Conservation (phyloP, 2,797 vertebrate species). For the Neosilurus mollespiculum region DNA sequence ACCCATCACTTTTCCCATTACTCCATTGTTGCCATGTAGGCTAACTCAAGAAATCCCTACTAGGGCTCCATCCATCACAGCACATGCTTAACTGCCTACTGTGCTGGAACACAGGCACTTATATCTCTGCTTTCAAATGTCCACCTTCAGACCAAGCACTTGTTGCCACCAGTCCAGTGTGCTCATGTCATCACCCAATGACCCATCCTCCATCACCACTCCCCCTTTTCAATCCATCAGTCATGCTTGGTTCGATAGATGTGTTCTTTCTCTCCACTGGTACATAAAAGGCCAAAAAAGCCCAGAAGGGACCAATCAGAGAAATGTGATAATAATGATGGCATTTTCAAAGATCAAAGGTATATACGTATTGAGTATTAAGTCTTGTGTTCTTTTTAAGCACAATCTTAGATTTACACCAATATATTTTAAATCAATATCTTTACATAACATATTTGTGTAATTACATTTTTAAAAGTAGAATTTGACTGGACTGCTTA, state of each 20-base stretch:
- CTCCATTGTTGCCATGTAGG: not conserved
- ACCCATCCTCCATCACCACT: conserved; percentile 42
- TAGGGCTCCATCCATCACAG: conserved; percentile 70
- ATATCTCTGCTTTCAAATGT: conserved; percentile 76
- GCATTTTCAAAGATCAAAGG: conserved; percentile 55
- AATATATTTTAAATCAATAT: conserved; percentile 7
- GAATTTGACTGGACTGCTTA: conserved; percentile 11
- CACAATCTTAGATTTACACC: conserved; percentile 32
- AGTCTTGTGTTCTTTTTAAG: conserved; percentile 38
- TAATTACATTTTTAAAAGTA: not conserved
- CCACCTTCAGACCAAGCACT: conserved; percentile 53
- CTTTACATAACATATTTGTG: not conserved
- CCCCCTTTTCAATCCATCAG: conserved; percentile 70
- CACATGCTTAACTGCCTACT: conserved; percentile 57
- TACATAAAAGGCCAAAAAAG: conserved; percentile 66
- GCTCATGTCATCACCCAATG: conserved; percentile 37
- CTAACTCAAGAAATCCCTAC: conserved; percentile 41
- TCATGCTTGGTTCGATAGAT: conserved; percentile 63
- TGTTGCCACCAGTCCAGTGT: conserved; percentile 36
- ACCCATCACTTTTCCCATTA: not conserved
- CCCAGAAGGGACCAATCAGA: conserved; percentile 61
- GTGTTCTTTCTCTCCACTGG: not conserved
- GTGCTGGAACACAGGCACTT: conserved; percentile 69
- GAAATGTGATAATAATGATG: conserved; percentile 48
- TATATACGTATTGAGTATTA: conserved; percentile 37